Evolutionary conservation across 2,888 invertebrate species (phyloP).

Genomic region (Eutolmus rufibarbis): DNA sequence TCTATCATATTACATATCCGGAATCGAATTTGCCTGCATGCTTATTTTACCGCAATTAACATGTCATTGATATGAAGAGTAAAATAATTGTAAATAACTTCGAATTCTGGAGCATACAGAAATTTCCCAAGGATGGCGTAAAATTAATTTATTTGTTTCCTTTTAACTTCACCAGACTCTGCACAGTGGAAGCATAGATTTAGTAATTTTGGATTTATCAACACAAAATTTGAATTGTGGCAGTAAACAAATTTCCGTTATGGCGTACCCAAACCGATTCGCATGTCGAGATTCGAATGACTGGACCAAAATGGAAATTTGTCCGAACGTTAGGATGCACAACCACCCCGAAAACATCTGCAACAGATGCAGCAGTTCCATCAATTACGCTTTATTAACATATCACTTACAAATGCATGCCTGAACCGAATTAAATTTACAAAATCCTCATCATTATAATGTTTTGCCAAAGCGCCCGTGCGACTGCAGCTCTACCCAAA

Average conservation of each 20-base stretch:
- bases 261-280: neutral
- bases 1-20: neutral
- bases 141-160: neutral
- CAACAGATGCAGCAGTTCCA: constrained; percentile 7
- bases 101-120: neutral
- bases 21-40: neutral
- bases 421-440: constrained; percentile 19
- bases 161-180: neutral
- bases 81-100: neutral
- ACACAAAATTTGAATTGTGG: neutral
- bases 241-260: neutral
- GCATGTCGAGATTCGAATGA: neutral
- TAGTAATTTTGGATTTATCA: neutral
- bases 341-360: neutral
- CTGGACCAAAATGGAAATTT: neutral
- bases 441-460: constrained; percentile 21
- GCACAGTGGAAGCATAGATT: neutral
- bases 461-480: neutral
- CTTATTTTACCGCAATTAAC: neutral
- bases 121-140: neutral
- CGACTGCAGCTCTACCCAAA: neutral
- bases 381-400: constrained; percentile 18
- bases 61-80: neutral
- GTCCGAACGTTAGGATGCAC: neutral
- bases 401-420: constrained; percentile 3